These are phyloP conservation scores for Menidia menidia DNA, from an alignment of 2,797 vertebrate genomes.

Conservation along the genomic window DNA sequence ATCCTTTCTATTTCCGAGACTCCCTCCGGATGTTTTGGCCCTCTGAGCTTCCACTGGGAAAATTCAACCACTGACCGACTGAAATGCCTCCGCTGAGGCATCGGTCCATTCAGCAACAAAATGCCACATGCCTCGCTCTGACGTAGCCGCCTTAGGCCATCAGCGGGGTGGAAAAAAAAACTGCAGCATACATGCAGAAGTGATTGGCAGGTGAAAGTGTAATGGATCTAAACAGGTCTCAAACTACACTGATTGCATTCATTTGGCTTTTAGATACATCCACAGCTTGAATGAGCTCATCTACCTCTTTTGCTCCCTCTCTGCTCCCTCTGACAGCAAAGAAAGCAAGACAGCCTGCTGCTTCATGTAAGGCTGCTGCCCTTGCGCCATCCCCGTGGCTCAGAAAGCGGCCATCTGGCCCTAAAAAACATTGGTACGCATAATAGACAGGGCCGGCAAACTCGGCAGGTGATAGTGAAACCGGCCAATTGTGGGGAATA, in stretches of 20 bases:
- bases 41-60: background rate
- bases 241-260: background rate
- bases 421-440: slow-evolving; percentile 12
- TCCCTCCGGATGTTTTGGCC: background rate
- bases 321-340: background rate
- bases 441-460: slow-evolving; percentile 11
- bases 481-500: background rate
- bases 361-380: slow-evolving; percentile 1
- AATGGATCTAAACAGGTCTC: background rate
- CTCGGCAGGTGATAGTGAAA: background rate
- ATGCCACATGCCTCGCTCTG: background rate
- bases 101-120: background rate
- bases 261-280: background rate
- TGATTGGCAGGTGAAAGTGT: too few species aligned
- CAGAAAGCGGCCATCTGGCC: slow-evolving; percentile 49
- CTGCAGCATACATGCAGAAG: background rate
- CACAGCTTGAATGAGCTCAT: background rate
- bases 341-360: slow-evolving; percentile 5
- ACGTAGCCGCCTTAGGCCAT: background rate
- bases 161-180: background rate
- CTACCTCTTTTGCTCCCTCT: background rate
- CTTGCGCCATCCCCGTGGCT: slow-evolving; percentile 24
- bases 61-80: background rate
- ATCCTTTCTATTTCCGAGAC: background rate
- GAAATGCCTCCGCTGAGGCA: background rate